phyloP scores from a whole-genome alignment of 2,797 vertebrate genomes.

The Cottoperca gobio region DNA sequence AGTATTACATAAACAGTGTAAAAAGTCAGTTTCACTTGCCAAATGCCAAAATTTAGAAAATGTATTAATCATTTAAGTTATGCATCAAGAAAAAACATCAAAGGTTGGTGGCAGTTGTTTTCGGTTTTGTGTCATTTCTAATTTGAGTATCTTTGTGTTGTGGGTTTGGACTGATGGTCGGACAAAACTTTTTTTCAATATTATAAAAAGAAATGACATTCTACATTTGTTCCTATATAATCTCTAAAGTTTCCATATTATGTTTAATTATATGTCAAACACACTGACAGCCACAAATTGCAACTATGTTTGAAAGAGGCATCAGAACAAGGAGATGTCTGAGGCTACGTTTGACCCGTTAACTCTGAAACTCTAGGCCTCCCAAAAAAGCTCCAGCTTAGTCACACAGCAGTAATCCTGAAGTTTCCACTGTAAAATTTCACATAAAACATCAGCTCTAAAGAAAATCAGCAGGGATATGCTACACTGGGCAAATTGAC shows the following conservation, averaged over 20 bases:
- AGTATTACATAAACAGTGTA: no score
- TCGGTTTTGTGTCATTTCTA: no score
- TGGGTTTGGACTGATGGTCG: no score
- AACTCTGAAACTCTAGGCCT: slow-evolving; percentile 40
- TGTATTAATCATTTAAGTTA: no score
- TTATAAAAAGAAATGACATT: no score
- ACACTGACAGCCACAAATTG: not conserved
- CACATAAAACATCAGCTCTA: slow-evolving; percentile 61
- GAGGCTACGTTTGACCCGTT: slow-evolving; percentile 15
- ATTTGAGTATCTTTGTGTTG: no score
- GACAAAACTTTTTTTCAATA: no score
- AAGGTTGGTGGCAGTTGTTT: no score
- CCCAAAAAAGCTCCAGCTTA: slow-evolving; percentile 18
- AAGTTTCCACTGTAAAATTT: slow-evolving; percentile 73
- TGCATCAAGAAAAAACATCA: no score
- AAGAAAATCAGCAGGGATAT: slow-evolving; percentile 26
- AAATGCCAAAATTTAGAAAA: no score
- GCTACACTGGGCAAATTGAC: slow-evolving; percentile 50
- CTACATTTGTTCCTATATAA: not conserved
- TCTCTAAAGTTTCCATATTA: not conserved
- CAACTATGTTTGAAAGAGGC: not conserved
- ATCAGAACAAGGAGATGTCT: slow-evolving; percentile 16
- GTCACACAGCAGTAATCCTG: slow-evolving; percentile 54
- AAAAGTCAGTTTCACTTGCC: no score
- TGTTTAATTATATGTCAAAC: slow-evolving; percentile 3